Percentiles rank a stretch among this genome's conserved stretches.
Evolutionary conservation across 2,797 vertebrate genomes (phyloP).

Genomic region (Sparus aurata): DNA sequence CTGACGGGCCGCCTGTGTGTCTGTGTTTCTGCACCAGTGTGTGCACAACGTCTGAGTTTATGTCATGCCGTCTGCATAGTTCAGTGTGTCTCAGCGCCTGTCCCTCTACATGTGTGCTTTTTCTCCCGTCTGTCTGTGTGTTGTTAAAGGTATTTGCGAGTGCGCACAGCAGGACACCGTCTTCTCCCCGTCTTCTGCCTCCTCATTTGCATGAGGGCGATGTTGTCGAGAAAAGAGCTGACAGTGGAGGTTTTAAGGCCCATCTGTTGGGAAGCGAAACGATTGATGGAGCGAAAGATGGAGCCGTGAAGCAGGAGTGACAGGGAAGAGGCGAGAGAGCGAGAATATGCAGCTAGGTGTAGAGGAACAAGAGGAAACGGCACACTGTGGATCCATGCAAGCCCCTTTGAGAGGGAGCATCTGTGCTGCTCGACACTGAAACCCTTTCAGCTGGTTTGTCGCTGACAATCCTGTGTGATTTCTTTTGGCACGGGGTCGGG

Average conservation of each 20-base stretch:
- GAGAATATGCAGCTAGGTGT: constrained; percentile 57
- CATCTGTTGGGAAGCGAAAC: constrained; percentile 77
- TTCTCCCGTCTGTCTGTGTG: constrained; percentile 38
- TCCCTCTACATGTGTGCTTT: constrained; percentile 39
- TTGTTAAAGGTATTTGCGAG: constrained; percentile 63
- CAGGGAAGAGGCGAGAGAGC: constrained; percentile 57
- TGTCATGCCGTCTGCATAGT: constrained; percentile 28
- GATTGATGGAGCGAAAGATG: constrained; percentile 72
- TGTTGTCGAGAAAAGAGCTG: constrained; percentile 76
- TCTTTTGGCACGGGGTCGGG: constrained; percentile 39
- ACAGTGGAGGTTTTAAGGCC: constrained; percentile 78
- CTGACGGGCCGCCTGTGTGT: constrained; percentile 9
- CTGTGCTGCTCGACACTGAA: constrained; percentile 39
- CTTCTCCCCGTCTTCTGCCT: constrained; percentile 50
- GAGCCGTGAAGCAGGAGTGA: constrained; percentile 68
- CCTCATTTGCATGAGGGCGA: constrained; percentile 76
- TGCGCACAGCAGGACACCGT: constrained; percentile 25
- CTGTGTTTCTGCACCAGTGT: constrained; percentile 20
- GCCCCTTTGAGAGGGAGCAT: constrained; percentile 5
- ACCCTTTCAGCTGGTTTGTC: constrained; percentile 46
- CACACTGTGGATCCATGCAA: constrained; percentile 54
- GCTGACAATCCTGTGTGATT: constrained; percentile 50
- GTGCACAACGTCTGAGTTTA: constrained; percentile 21
- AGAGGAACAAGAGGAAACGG: constrained; percentile 43
- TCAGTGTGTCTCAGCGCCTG: constrained; percentile 34